phyloP scores from a whole-genome alignment of 2,888 invertebrate genomes.

The Helicoverpa assulta region DNA sequence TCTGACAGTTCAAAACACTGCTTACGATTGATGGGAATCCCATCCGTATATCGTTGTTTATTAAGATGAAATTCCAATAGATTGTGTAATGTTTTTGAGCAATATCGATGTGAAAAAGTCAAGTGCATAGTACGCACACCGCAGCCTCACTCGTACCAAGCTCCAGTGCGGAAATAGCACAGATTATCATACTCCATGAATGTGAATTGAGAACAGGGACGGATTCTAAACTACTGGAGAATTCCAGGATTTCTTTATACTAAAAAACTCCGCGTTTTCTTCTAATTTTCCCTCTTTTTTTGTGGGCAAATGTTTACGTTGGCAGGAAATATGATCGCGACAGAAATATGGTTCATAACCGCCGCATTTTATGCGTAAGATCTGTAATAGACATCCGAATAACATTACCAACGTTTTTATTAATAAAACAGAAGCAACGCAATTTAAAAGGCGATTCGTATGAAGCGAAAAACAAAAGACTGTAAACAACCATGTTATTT shows the following conservation, averaged over 20 bases:
- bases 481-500: slow-evolving; percentile 27
- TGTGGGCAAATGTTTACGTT: slow-evolving; percentile 12
- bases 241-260: slow-evolving; percentile 65
- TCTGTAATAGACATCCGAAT: slow-evolving; percentile 6
- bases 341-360: slow-evolving; percentile 38
- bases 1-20: not conserved
- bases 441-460: slow-evolving; percentile 12
- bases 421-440: slow-evolving; percentile 21
- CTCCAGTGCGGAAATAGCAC: slow-evolving; percentile 79
- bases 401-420: slow-evolving; percentile 6
- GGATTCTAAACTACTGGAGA: slow-evolving; percentile 78
- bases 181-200: slow-evolving; percentile 85
- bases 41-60: not conserved
- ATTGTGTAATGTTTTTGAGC: slow-evolving; percentile 9
- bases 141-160: slow-evolving; percentile 55
- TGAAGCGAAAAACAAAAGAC: slow-evolving; percentile 16
- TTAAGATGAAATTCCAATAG: slow-evolving; percentile 28
- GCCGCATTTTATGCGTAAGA: slow-evolving; percentile 16
- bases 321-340: slow-evolving; percentile 16
- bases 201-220: slow-evolving; percentile 77
- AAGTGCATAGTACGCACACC: slow-evolving; percentile 56
- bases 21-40: slow-evolving; percentile 24
- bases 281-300: not conserved
- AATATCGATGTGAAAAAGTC: slow-evolving; percentile 37
- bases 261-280: not conserved